phyloP scores from a whole-genome alignment of 2,888 invertebrate species.

The Thumatha senex region DNA sequence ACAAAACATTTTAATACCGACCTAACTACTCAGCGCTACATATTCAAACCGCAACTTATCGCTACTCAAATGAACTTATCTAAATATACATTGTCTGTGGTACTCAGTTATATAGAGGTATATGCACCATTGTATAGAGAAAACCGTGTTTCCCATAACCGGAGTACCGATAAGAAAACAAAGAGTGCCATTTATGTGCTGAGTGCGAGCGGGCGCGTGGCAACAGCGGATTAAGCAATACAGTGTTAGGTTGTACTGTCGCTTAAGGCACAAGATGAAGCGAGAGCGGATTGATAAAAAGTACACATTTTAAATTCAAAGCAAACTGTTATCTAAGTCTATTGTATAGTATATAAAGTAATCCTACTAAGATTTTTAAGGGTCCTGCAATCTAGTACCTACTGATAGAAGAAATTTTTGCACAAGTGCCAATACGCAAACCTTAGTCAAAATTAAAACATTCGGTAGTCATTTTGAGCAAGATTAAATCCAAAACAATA shows the following conservation, averaged over 20 bases:
- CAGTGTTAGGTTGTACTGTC: conserved; percentile 11
- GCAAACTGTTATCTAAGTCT: no score
- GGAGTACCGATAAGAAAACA: conserved; percentile 29
- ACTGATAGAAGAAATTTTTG: no score
- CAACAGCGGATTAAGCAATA: conserved; percentile 38
- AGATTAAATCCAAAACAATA: no score
- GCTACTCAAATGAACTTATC: neutral
- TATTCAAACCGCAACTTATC: neutral
- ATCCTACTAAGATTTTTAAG: no score
- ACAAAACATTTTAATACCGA: no score
- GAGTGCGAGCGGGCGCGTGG: conserved; percentile 33
- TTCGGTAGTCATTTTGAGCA: no score
- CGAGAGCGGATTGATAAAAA: conserved; percentile 3
- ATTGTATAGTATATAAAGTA: no score
- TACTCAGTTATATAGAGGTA: neutral
- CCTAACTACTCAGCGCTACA: neutral
- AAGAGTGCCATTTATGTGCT: conserved; percentile 33
- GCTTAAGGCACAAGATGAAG: neutral
- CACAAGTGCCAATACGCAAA: no score
- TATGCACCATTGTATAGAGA: conserved; percentile 9
- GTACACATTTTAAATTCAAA: neutral
- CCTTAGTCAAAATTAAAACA: no score
- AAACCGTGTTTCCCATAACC: conserved; percentile 33
- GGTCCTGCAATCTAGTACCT: no score
- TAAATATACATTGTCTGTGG: conserved; percentile 1